phyloP scores from a whole-genome alignment of 1,140 invertebrate genomes.

The Lysiphlebus fabarum region DNA sequence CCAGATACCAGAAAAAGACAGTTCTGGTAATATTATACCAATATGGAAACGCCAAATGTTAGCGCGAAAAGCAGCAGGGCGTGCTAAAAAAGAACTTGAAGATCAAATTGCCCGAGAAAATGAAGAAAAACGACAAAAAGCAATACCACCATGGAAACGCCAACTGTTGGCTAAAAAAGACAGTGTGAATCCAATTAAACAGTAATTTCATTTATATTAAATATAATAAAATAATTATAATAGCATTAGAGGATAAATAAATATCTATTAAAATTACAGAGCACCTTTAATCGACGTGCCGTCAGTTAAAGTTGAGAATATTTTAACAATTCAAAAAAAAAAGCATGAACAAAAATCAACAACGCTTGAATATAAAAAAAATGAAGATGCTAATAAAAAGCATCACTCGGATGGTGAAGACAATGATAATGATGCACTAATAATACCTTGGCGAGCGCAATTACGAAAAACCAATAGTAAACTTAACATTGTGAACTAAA shows the following conservation, averaged over 20 bases:
- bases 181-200: conserved; percentile 60
- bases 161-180: conserved; percentile 81
- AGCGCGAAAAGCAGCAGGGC: conserved; percentile 87
- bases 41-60: conserved; percentile 94
- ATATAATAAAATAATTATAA: not conserved
- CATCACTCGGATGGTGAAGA: conserved; percentile 29
- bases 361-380: conserved; percentile 23
- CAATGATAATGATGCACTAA: conserved; percentile 58
- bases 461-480: conserved; percentile 85
- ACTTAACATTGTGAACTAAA: conserved; percentile 69
- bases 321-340: conserved; percentile 23
- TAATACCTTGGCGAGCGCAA: conserved; percentile 84
- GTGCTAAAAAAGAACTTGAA: conserved; percentile 84
- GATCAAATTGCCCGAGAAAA: conserved; percentile 78
- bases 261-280: not conserved
- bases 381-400: conserved; percentile 20
- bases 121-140: conserved; percentile 77
- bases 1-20: conserved; percentile 85
- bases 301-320: conserved; percentile 39
- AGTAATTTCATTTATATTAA: conserved; percentile 50
- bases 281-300: conserved; percentile 16
- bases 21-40: conserved; percentile 83
- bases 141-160: conserved; percentile 90
- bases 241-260: not conserved
- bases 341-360: conserved; percentile 22